Conservation (phyloP, 2,113 vertebrate species). For the Bos taurus region DNA sequence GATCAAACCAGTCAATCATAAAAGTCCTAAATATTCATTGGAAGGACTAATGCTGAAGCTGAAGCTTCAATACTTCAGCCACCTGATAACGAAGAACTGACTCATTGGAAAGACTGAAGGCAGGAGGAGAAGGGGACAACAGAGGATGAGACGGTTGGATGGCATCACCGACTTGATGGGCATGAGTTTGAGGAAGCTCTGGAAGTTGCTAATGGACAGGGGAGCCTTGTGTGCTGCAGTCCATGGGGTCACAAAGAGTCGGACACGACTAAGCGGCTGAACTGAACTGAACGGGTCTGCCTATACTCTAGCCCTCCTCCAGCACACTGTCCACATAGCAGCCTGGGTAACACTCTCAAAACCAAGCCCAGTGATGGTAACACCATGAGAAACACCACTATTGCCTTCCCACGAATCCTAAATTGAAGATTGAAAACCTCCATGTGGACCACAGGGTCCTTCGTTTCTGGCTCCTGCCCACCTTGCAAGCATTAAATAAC, state of each 20-base stretch:
- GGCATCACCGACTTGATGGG: not conserved
- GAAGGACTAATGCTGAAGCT: not conserved
- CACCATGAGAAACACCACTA: not conserved
- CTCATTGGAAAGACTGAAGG: not conserved
- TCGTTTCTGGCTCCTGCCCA: not conserved
- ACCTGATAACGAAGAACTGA: not conserved
- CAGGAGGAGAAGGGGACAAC: not conserved
- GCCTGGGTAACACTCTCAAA: not conserved
- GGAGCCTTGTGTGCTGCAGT: not conserved
- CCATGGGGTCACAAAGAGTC: not conserved
- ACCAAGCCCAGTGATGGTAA: not conserved
- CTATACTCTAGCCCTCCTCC: not conserved
- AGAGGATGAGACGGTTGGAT: not conserved
- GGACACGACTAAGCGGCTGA: rapidly evolving
- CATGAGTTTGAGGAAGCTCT: not conserved
- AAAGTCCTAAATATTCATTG: not conserved
- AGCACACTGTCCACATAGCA: not conserved
- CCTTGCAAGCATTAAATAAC: not conserved
- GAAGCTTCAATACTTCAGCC: not conserved
- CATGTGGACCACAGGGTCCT: not conserved
- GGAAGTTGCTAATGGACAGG: not conserved
- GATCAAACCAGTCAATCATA: not conserved
- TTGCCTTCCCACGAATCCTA: not conserved
- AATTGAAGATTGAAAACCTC: not conserved
- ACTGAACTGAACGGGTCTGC: not conserved